phyloP scores from a whole-genome alignment of 2,113 vertebrate genomes.

The Chlamydotis undulata region DNA sequence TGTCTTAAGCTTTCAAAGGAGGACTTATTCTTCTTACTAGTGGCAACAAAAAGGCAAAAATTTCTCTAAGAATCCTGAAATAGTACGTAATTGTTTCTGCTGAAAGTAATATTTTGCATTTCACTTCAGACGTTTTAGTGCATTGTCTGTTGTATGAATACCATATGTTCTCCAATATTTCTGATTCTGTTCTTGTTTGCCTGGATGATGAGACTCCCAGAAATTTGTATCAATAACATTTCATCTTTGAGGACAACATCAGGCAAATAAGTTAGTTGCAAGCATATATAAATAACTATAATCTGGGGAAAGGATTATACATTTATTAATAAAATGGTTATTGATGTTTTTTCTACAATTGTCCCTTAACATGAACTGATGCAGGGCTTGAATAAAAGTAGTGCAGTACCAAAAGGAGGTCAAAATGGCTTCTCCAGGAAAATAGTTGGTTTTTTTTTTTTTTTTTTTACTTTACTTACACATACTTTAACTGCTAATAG shows the following conservation, averaged over 20 bases:
- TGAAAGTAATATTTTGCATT: background rate
- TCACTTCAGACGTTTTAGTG: background rate
- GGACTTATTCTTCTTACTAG: background rate
- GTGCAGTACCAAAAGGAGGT: background rate
- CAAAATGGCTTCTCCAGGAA: background rate
- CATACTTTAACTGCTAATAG: background rate
- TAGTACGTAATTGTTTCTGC: background rate
- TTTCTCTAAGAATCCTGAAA: background rate
- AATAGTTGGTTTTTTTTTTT: background rate
- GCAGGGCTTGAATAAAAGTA: background rate
- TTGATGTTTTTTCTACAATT: background rate
- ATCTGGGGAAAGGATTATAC: background rate
- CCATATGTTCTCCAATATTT: background rate
- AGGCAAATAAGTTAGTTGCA: background rate
- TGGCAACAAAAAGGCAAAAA: background rate
- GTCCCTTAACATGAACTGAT: background rate
- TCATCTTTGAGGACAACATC: background rate
- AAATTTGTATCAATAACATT: background rate
- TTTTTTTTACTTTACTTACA: background rate
- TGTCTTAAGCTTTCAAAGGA: background rate
- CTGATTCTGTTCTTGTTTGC: background rate
- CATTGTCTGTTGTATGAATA: background rate
- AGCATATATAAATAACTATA: background rate
- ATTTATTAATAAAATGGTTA: background rate
- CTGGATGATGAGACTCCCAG: background rate